phyloP scores from a whole-genome alignment of 2,797 vertebrate genomes.

The Takifugu rubripes region DNA sequence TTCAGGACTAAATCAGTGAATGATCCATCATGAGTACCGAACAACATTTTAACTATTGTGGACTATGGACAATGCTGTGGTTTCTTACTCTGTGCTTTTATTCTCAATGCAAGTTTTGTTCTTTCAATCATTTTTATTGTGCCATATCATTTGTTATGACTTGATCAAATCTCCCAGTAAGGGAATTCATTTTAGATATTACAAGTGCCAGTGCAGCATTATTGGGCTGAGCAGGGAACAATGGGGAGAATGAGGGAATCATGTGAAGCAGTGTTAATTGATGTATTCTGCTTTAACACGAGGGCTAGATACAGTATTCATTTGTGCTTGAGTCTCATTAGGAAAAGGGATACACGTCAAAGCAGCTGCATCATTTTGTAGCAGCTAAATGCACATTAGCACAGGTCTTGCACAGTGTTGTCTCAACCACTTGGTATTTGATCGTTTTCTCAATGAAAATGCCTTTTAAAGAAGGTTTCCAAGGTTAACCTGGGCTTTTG shows the following conservation, averaged over 20 bases:
- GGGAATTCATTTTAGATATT: slow-evolving; percentile 48
- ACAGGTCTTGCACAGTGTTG: slow-evolving; percentile 73
- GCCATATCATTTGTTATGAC: slow-evolving; percentile 58
- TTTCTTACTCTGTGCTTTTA: slow-evolving; percentile 73
- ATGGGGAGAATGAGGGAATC: slow-evolving; percentile 66
- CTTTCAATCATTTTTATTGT: slow-evolving; percentile 53
- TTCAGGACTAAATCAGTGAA: slow-evolving; percentile 75
- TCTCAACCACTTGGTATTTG: slow-evolving; percentile 75
- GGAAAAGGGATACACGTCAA: slow-evolving; percentile 46
- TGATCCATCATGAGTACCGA: slow-evolving; percentile 62
- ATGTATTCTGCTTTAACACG: slow-evolving; percentile 62
- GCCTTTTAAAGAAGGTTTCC: slow-evolving; percentile 35
- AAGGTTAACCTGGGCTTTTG: slow-evolving; percentile 16
- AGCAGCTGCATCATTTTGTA: slow-evolving; percentile 51
- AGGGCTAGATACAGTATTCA: slow-evolving; percentile 67
- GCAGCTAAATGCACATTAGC: slow-evolving; percentile 66
- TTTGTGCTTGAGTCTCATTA: slow-evolving; percentile 44
- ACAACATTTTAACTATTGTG: slow-evolving; percentile 58
- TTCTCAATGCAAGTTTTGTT: slow-evolving; percentile 74
- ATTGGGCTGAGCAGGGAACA: slow-evolving; percentile 53
- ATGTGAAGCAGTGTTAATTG: slow-evolving; percentile 66
- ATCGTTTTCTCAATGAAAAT: slow-evolving; percentile 69
- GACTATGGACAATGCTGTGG: slow-evolving; percentile 77
- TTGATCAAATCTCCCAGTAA: slow-evolving; percentile 66
- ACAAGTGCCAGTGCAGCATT: slow-evolving; percentile 58